phyloP scores from a whole-genome alignment of 2,113 vertebrate genomes.

The Meriones unguiculatus region DNA sequence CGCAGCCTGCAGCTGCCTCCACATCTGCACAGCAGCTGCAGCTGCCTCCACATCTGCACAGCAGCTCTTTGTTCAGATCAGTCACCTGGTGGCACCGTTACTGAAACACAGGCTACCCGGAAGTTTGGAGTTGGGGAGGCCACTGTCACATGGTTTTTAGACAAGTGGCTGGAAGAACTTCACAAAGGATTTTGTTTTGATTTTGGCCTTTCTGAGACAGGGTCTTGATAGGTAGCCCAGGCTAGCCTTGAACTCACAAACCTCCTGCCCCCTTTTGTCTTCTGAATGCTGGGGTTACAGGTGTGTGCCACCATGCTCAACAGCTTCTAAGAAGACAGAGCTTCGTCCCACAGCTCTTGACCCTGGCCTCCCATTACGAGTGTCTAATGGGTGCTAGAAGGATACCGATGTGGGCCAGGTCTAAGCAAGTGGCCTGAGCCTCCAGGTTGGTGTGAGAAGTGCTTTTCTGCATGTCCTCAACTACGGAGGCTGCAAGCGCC shows the following conservation, averaged over 20 bases:
- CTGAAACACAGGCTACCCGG: not conserved
- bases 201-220: not conserved
- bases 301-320: not conserved
- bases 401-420: not conserved
- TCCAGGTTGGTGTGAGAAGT: not conserved
- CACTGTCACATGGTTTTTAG: not conserved
- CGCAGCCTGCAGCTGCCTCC: rapidly evolving
- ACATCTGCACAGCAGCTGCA: not conserved
- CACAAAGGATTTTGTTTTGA: not conserved
- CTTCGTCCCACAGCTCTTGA: not conserved
- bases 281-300: not conserved
- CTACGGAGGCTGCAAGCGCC: not conserved
- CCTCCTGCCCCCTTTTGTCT: not conserved
- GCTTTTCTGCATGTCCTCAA: not conserved
- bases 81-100: not conserved
- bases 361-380: not conserved
- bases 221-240: not conserved
- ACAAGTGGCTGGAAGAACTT: not conserved
- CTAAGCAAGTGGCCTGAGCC: not conserved
- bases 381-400: not conserved
- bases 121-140: not conserved
- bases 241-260: not conserved
- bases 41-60: rapidly evolving
- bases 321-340: not conserved
- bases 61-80: no score